Percentiles rank a stretch among this genome's conserved stretches.
Conservation (phyloP, 2,113 vertebrate genomes). For the Equus quagga region DNA sequence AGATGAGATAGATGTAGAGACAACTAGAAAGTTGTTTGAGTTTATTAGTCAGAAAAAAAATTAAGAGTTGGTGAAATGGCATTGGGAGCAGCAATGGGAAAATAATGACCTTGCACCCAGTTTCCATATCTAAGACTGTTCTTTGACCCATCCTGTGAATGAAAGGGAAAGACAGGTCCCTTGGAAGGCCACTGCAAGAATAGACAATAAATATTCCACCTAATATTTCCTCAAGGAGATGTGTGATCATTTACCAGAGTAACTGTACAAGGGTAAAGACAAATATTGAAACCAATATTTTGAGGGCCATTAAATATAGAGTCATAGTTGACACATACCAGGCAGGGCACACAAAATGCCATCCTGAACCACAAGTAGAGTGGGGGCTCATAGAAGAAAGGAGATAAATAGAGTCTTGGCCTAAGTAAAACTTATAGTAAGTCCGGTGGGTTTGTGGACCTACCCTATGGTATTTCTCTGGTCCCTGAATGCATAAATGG, state of each 20-base stretch:
- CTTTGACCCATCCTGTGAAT: neutral
- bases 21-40: neutral
- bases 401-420: neutral
- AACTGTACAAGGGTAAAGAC: neutral
- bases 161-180: neutral
- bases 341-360: neutral
- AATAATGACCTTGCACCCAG: neutral
- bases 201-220: neutral
- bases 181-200: neutral
- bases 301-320: neutral
- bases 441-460: neutral
- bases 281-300: neutral
- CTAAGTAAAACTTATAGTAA: neutral
- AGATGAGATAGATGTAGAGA: neutral
- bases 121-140: neutral
- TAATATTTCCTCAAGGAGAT: neutral
- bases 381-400: neutral
- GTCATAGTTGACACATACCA: neutral
- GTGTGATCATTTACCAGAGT: neutral
- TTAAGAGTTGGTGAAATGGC: neutral
- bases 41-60: neutral
- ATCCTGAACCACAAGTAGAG: neutral
- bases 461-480: neutral
- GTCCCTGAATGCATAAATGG: too few relatives aligned
- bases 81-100: neutral